These are phyloP conservation scores for Beris chalybata DNA, from an alignment of 2,888 invertebrate species.

Conservation along the genomic window DNA sequence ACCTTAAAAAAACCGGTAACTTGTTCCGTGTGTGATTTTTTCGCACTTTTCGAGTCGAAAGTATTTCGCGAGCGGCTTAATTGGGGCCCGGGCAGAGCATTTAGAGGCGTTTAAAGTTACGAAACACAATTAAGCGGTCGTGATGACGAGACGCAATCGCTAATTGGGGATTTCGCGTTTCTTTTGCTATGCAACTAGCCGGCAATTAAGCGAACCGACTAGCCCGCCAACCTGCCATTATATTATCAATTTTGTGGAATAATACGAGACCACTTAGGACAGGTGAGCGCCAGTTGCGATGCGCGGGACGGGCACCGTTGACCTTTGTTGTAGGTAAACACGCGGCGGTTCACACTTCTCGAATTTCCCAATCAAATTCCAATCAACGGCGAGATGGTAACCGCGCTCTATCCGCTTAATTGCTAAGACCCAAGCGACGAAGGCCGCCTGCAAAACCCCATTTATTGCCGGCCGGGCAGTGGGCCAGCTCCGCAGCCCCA, in stretches of 20 bases:
- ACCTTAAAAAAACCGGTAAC: too few relatives aligned
- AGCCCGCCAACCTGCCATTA: too few relatives aligned
- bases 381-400: slow-evolving; percentile 15
- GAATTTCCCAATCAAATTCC: slow-evolving; percentile 16
- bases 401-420: slow-evolving; percentile 19
- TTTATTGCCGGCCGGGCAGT: slow-evolving; percentile 12
- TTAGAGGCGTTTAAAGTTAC: slow-evolving; percentile 6
- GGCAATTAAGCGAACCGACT: too few relatives aligned
- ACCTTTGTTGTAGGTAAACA: not conserved
- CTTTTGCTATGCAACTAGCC: not conserved
- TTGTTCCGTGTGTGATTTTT: too few relatives aligned
- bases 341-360: slow-evolving; percentile 21
- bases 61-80: not conserved
- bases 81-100: not conserved
- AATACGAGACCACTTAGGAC: not conserved
- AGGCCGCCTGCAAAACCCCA: slow-evolving; percentile 24
- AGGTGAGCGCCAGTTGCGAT: not conserved
- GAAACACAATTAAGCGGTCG: slow-evolving; percentile 7
- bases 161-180: not conserved
- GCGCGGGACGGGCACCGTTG: not conserved
- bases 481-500: not conserved
- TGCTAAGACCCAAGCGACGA: not conserved
- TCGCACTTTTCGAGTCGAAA: too few relatives aligned
- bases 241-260: too few relatives aligned
- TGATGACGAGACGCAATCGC: not conserved